phyloP scores from a whole-genome alignment of 2,113 vertebrate species.

The Calidris pugnax region DNA sequence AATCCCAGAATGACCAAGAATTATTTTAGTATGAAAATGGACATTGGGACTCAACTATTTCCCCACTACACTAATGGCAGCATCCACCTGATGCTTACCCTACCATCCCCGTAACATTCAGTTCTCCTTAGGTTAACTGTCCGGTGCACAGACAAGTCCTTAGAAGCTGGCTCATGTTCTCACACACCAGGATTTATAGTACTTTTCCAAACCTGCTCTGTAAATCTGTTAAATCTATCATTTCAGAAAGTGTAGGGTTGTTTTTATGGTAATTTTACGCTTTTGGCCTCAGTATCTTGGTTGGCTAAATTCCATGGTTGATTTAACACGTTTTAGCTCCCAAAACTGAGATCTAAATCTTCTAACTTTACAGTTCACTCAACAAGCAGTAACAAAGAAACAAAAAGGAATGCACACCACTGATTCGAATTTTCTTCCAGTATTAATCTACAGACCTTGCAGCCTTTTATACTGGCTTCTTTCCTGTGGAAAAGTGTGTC shows the following conservation, averaged over 20 bases:
- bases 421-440: background rate
- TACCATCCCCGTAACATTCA: background rate
- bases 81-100: background rate
- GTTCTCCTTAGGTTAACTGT: background rate
- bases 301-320: background rate
- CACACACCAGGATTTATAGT: background rate
- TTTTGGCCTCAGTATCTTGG: background rate
- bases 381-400: background rate
- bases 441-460: background rate
- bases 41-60: background rate
- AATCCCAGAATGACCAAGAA: background rate
- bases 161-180: background rate
- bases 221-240: background rate
- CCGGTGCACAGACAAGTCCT: background rate
- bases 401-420: background rate
- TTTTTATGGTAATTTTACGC: background rate
- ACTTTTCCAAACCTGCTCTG: background rate
- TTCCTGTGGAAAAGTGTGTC: background rate
- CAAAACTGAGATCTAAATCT: background rate
- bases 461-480: background rate
- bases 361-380: background rate
- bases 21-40: background rate
- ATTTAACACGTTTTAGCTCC: background rate
- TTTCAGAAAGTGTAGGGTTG: background rate
- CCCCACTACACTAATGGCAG: background rate